Conservation (phyloP, 1,140 invertebrate species). For the Megalonaias nervosa region DNA sequence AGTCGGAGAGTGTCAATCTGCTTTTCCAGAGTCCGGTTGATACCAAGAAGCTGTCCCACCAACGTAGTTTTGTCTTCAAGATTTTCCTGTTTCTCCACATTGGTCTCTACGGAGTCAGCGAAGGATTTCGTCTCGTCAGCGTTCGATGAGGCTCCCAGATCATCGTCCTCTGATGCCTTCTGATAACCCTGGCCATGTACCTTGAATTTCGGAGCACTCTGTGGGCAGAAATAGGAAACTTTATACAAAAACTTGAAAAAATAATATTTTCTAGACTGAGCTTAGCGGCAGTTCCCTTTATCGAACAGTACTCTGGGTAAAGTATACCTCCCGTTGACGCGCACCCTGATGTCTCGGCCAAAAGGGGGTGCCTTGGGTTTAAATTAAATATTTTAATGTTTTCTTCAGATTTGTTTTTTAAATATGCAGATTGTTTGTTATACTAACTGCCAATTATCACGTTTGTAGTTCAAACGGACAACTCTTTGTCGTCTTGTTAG, state of each 20-base stretch:
- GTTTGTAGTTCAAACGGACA: too few relatives aligned
- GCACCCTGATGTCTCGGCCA: too few relatives aligned
- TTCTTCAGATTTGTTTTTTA: too few relatives aligned
- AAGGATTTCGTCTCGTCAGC: constrained; percentile 8
- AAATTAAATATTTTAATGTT: too few relatives aligned
- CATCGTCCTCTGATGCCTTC: constrained; percentile 12
- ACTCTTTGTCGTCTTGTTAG: too few relatives aligned
- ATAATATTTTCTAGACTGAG: neutral
- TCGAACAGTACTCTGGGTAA: neutral
- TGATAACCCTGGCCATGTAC: constrained; percentile 35
- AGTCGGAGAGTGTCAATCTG: constrained; percentile 51
- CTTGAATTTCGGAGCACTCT: constrained; percentile 3
- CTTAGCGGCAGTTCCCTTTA: neutral
- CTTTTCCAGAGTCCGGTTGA: constrained; percentile 46
- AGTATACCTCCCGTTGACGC: neutral
- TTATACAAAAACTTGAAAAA: constrained; percentile 13
- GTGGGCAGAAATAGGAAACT: neutral
- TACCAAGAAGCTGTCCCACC: constrained; percentile 23
- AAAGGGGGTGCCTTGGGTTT: neutral
- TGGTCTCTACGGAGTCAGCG: constrained; percentile 12
- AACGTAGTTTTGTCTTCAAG: constrained; percentile 14
- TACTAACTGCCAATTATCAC: too few relatives aligned
- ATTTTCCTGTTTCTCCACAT: constrained; percentile 15
- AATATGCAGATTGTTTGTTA: too few relatives aligned
- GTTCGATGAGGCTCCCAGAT: constrained; percentile 3